Evolutionary conservation across 2,888 invertebrate genomes (phyloP), one percentile per base, ranked within the genome.

Genomic region (Luperina testacea): DNA sequence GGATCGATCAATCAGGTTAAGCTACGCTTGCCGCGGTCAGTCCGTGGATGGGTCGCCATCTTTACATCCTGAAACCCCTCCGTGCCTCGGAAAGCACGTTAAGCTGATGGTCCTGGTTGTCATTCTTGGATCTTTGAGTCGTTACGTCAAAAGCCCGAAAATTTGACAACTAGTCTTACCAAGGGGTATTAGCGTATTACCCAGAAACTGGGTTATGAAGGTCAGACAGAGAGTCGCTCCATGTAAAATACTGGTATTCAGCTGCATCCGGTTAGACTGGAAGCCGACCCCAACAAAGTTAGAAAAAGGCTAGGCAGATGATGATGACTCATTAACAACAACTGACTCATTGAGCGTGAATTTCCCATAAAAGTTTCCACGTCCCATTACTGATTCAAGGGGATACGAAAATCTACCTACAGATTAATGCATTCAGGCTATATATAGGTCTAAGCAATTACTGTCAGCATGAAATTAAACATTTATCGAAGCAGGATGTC

Each of bases 271-370:
- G 53, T 20, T 53, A 53, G 24, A 24, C 53, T 53, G 53, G 3
- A 53, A 24, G 24, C 3, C 2, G 24, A 53, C 24, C 9, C 9
- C n/a, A 11, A 57, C 57, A n/a, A 4, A 11, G 5, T 57, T 57
- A 11, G 24, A 1, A 57, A 57, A n/a, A 57, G 11, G 57, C 24
- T 53, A 9, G 24, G 57, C 24, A 57, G 24, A 57, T n/a, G n/a
- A 53, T 53, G 53, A n/a, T 57, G 57, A 57, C 57, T 57, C 57
- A 57, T 59, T 42, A 68, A 20, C 17, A 53, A 45, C 20, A 32
- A 42, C 27, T 81, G 81, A 81, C 24, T 80, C 63, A 75, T n/a
- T 48, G 63, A 45, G 38, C 38, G 75, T 57, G 7, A 38, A 57
- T 64, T 59, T 75, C 27, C 75, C 53, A 68, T 69, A 20, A 20